Conservation (phyloP, 2,113 vertebrate genomes). For the Amia ocellicauda region DNA sequence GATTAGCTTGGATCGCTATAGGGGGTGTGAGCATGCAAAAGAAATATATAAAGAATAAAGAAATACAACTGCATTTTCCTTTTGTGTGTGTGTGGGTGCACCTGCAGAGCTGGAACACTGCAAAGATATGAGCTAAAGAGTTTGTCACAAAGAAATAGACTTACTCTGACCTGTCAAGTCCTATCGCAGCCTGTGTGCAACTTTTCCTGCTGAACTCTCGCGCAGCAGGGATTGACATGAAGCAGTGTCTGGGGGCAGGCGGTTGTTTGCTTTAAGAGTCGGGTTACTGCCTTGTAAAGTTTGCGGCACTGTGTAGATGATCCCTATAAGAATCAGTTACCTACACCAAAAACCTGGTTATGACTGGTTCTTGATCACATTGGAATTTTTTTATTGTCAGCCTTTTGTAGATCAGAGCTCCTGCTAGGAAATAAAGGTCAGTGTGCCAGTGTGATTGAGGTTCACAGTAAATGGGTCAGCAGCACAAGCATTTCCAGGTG, state of each 20-base stretch:
- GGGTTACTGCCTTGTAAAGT: slow-evolving; percentile 35
- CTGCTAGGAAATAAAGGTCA: not conserved
- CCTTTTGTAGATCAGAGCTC: slow-evolving; percentile 9
- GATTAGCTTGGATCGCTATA: no score
- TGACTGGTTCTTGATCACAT: slow-evolving; percentile 27
- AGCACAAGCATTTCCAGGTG: not conserved
- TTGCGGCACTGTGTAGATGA: slow-evolving; percentile 24
- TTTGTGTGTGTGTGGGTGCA: no score
- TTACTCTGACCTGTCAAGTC: not conserved
- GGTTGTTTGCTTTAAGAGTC: slow-evolving; percentile 31
- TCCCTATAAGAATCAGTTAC: slow-evolving; percentile 36
- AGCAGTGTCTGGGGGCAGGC: slow-evolving; percentile 27
- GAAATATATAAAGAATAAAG: no score
- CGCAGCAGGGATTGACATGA: no score
- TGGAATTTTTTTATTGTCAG: slow-evolving; percentile 29
- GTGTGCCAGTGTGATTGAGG: slow-evolving; percentile 9
- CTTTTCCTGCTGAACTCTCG: slow-evolving; percentile 17
- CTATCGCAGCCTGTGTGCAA: slow-evolving; percentile 8
- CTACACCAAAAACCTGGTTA: slow-evolving; percentile 36
- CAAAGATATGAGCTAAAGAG: not conserved
- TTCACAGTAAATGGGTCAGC: not conserved
- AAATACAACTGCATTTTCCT: no score
- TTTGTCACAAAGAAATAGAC: not conserved
- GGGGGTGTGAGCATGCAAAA: no score
- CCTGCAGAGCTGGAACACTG: not conserved